Base-by-base conservation (phyloP, 2,113 vertebrate genomes). In the Grallaria varia region DNA sequence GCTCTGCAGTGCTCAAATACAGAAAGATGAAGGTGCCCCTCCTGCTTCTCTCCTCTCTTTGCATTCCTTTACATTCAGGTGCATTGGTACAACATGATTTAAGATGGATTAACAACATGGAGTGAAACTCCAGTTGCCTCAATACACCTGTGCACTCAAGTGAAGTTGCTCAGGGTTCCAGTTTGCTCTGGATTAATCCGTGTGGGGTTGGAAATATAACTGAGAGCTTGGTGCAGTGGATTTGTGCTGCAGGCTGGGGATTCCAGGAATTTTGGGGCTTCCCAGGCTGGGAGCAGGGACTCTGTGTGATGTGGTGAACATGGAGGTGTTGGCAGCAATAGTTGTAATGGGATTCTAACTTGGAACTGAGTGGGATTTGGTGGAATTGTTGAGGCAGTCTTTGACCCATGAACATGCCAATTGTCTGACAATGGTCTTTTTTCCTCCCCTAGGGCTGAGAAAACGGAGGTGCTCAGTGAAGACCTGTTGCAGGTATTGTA, bases 381-480 rank as follows among this genome's bases (percentile, higher is more conserved):
- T 72, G 73, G n/a, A 44, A 25, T 39, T 56, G 2, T 4, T 44
- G 30, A 4, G 37, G 74, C 31, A 47, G 0, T 69, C n/a, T 47
- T 35, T 90, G 64, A 33, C 81, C 69, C 69, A 35, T 47, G n/a
- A 74, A 11, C 17, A 0, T 25, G n/a, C 62, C 80, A 15, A 4
- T 52, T 82, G 23, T 31, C 72, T 97, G 67, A 97, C 87, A 49
- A 2, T 80, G 35, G 11, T 88, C 33, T 95, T 50, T 86, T 85
- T 84, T 89, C 62, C 21, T 90, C 76, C 89, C 90, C 64, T 35
- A 99, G 99, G 98, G 99, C 99, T 35, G 99, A 99, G 98, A 99
- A 99, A 97, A 99, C 99, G 3, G 99, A 99, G 98, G 99, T 99
- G 31, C 99, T 99, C 95, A 99, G 98, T 74, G 99, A 99, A 98